phyloP scores from a whole-genome alignment of 2,888 invertebrate genomes.

The Caenorhabditis panamensis region DNA sequence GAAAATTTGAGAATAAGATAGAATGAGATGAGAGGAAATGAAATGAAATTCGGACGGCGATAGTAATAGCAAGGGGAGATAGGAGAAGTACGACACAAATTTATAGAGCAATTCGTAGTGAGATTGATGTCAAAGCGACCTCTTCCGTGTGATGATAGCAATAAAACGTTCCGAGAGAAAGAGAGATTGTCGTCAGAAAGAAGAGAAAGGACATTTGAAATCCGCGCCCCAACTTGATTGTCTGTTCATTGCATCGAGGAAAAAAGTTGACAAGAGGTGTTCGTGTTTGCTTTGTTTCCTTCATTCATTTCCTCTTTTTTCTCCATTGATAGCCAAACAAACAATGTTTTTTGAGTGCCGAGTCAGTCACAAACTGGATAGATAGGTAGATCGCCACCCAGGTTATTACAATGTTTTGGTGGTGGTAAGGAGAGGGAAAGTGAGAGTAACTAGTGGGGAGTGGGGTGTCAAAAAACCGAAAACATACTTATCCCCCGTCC shows the following conservation, averaged over 20 bases:
- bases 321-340: slow-evolving; percentile 46
- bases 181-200: not conserved
- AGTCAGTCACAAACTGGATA: slow-evolving; percentile 32
- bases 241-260: too few relatives aligned
- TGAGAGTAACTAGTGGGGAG: slow-evolving; percentile 10
- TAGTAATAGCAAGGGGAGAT: not conserved
- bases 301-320: not conserved
- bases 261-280: too few relatives aligned
- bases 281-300: slow-evolving; percentile 49
- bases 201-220: slow-evolving; percentile 24
- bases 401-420: slow-evolving; percentile 14
- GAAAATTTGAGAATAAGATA: not conserved
- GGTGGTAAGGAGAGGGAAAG: not conserved
- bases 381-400: too few relatives aligned
- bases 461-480: not conserved
- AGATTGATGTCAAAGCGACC: slow-evolving; percentile 48
- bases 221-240: slow-evolving; percentile 21
- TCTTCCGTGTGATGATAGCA: slow-evolving; percentile 56
- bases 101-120: slow-evolving; percentile 50
- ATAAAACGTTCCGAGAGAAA: slow-evolving; percentile 49
- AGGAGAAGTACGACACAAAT: slow-evolving; percentile 22
- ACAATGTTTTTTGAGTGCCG: slow-evolving; percentile 25
- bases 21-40: not conserved
- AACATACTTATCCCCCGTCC: not conserved
- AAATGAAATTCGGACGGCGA: slow-evolving; percentile 1